Evolutionary conservation across 2,888 invertebrate species (phyloP), one percentile per base, ranked within the genome.

Genomic region (Drosophila maculinotata): DNA sequence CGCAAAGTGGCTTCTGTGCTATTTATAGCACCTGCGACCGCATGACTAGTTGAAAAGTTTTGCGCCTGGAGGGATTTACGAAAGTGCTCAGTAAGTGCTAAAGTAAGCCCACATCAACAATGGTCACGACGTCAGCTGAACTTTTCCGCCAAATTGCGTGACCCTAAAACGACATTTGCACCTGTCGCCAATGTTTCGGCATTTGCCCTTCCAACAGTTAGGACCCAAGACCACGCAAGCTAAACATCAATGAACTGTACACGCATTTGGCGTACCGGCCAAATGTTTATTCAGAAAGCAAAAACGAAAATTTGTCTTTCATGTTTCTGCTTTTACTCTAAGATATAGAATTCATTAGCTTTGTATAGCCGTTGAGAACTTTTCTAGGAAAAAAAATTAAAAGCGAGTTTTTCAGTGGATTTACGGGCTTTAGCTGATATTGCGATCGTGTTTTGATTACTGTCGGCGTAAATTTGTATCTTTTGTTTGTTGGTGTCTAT

Each of bases 91-190:
- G n/a, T n/a, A n/a, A n/a, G n/a, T n/a, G n/a, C n/a, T 41, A 45
- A 47, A 35, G 36, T 39, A 44, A 36, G 17, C 28, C 35, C 45
- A 26, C 44, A 62, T 25, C 49, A 71, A 30, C 31, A 53, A 54
- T 41, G 38, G 45, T 44, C 45, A 35, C 39, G 42, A 36, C 30
- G 20, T 48, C 42, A 67, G 14, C 58, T 65, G 31, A 77, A 67
- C 63, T 69, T 77, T 59, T 25, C 44, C 28, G 42, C 51, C 36
- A 68, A 74, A 69, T 74, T 69, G 68, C 69, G 74, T 64, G 74
- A 76, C 63, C 62, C 48, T 4, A 31, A 62, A 48, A 62, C 49
- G 84, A 63, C 81, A 77, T 69, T 86, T 62, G 58, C 81, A 80
- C 66, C 75, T 80, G 84, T 59, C 77, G 28, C 53, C 15, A 7